Conservation (phyloP, 2,113 vertebrate species). For the Laticauda colubrina region DNA sequence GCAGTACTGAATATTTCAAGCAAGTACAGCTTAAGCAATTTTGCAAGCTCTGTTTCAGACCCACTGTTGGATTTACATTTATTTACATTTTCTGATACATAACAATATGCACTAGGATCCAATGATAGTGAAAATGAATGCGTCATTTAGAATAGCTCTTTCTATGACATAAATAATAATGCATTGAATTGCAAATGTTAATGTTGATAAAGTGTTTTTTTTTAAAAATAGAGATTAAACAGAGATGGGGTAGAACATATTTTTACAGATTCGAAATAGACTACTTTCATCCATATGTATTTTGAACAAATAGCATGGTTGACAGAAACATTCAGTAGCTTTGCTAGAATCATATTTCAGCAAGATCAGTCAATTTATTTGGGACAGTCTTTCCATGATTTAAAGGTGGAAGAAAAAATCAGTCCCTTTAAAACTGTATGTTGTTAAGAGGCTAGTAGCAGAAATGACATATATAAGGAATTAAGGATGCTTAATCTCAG, state of each 20-base stretch:
- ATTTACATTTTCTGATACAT: not conserved
- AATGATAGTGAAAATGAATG: not conserved
- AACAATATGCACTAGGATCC: not conserved
- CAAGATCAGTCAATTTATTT: not conserved
- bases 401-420: not conserved
- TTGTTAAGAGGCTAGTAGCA: not conserved
- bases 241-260: not conserved
- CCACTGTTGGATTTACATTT: not conserved
- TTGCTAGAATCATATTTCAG: not conserved
- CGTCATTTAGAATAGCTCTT: not conserved
- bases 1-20: not conserved
- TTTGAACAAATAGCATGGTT: not conserved
- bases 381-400: not conserved
- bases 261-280: not conserved
- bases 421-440: not conserved
- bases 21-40: not conserved
- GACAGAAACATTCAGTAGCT: not conserved
- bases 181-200: not conserved
- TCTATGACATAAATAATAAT: not conserved
- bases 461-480: not conserved
- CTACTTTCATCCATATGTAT: not conserved
- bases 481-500: not conserved
- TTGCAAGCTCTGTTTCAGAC: not conserved
- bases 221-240: not conserved
- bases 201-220: not conserved